Percentiles rank a stretch among this genome's conserved stretches.
These are phyloP conservation scores for Sapayoa aenigma DNA, from an alignment of 2,113 vertebrate species.

Conservation along the genomic window DNA sequence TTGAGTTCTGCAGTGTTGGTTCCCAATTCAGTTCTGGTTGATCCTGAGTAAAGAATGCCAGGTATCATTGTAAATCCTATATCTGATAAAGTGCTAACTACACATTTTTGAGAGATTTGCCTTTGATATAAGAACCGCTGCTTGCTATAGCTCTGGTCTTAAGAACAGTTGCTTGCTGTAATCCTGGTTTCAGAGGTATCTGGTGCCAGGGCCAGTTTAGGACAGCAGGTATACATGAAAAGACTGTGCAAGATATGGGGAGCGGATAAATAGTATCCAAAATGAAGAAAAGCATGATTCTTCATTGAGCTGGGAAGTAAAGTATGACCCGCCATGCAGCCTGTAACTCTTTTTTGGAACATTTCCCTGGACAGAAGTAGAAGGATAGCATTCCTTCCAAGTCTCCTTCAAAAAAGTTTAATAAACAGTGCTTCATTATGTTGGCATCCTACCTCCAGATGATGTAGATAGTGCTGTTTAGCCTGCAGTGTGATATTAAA, in stretches of 20 bases:
- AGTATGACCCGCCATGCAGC: neutral
- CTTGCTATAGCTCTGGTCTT: neutral
- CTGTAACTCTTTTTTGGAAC: neutral
- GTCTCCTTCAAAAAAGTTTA: neutral
- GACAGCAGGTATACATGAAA: neutral
- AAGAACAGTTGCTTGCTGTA: neutral
- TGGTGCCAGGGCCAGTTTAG: neutral
- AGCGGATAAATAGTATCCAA: neutral
- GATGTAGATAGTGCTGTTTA: neutral
- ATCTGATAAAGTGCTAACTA: neutral
- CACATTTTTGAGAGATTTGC: neutral
- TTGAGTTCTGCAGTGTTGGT: neutral
- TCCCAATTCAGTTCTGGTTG: neutral
- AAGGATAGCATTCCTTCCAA: neutral
- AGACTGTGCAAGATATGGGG: neutral
- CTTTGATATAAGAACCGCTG: neutral
- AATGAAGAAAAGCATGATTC: neutral
- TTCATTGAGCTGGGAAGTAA: neutral
- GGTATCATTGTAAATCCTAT: neutral
- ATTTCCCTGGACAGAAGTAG: neutral
- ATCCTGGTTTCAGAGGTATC: neutral
- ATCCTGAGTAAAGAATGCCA: neutral
- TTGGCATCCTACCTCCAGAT: constrained; percentile 28
- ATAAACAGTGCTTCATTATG: neutral
- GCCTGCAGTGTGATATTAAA: constrained; percentile 34